Percentiles rank a stretch among this genome's conserved stretches.
These are phyloP conservation scores for Machaerirhynchus nigripectus DNA, from an alignment of 2,113 vertebrate genomes.

Conservation along the genomic window DNA sequence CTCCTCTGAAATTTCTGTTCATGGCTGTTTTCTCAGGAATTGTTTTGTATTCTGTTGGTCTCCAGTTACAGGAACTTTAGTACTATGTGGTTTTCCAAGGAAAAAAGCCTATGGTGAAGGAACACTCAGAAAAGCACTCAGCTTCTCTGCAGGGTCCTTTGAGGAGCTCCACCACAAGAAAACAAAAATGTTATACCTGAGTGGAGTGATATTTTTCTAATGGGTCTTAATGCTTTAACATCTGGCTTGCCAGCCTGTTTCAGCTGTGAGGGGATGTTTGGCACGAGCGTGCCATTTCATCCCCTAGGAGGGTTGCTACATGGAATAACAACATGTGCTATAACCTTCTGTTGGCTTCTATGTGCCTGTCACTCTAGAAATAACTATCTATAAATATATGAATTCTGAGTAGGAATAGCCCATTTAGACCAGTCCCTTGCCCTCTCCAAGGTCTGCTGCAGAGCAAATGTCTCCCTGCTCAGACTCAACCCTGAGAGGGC, in stretches of 20 bases:
- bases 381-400: neutral
- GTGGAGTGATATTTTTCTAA: neutral
- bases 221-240: neutral
- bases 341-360: neutral
- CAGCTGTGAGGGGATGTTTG: neutral
- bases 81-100: neutral
- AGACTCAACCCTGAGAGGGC: accelerated
- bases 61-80: neutral
- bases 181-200: neutral
- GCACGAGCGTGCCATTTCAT: neutral
- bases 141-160: neutral
- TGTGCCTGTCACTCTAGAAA: neutral
- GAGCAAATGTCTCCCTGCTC: neutral
- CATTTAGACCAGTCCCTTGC: neutral
- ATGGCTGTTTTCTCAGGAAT: neutral
- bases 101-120: neutral
- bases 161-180: neutral
- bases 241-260: neutral
- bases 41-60: neutral
- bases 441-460: neutral
- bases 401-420: neutral
- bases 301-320: neutral
- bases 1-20: neutral
- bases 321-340: neutral
- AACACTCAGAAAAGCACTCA: neutral